Conservation (phyloP, 2,888 invertebrate species). For the Netelia fuscicornis region DNA sequence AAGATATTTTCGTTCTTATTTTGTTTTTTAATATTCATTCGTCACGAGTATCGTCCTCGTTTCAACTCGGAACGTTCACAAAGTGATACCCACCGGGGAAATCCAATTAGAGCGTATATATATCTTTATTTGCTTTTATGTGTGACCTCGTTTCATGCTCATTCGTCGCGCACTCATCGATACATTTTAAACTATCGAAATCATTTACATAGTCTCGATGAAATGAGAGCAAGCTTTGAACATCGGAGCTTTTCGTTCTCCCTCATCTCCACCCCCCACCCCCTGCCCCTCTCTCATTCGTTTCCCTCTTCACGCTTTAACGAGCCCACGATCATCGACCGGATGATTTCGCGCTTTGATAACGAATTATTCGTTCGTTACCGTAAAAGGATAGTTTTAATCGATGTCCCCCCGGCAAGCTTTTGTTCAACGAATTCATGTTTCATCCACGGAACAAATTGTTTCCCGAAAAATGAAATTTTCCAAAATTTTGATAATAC, state of each 20-base stretch:
- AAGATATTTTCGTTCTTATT: background rate
- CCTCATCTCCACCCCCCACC: background rate
- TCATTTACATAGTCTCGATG: slow-evolving; percentile 52
- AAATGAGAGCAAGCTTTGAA: slow-evolving; percentile 34
- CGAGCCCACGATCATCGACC: background rate
- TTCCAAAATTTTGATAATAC: background rate
- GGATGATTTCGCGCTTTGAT: slow-evolving; percentile 1
- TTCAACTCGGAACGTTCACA: slow-evolving; percentile 22
- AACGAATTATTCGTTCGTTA: slow-evolving; percentile 34
- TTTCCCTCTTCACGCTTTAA: background rate
- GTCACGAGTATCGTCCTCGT: slow-evolving; percentile 13
- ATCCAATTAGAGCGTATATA: slow-evolving; percentile 31
- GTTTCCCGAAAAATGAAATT: background rate
- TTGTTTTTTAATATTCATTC: slow-evolving; percentile 5
- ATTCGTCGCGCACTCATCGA: background rate
- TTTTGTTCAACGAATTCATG: background rate
- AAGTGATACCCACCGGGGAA: slow-evolving; percentile 38
- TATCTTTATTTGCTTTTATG: background rate
- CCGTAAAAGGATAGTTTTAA: slow-evolving; percentile 9
- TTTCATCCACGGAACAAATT: background rate
- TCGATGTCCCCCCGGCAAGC: background rate
- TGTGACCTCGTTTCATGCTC: slow-evolving; percentile 3
- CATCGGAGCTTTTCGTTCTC: slow-evolving; percentile 7
- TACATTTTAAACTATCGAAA: slow-evolving; percentile 30
- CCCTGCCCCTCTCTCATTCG: background rate